phyloP scores from a whole-genome alignment of 2,113 vertebrate species.

The Notothenia rossii region DNA sequence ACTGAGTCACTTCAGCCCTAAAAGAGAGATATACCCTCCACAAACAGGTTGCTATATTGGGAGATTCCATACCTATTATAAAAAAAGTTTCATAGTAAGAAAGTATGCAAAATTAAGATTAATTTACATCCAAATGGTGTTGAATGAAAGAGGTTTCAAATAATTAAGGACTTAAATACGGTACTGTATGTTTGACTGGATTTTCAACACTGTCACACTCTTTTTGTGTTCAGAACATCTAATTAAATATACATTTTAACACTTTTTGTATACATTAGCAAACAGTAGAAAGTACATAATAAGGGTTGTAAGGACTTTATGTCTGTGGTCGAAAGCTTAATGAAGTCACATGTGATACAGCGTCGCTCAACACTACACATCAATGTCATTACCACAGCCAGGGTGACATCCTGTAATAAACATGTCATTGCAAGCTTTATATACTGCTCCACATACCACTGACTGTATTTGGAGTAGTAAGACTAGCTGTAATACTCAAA shows the following conservation, averaged over 20 bases:
- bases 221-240: background rate
- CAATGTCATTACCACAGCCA: constrained; percentile 21
- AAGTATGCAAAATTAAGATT: background rate
- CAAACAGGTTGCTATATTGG: background rate
- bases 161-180: background rate
- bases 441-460: constrained; percentile 13
- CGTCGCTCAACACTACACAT: background rate
- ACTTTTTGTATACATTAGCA: background rate
- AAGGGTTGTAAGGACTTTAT: background rate
- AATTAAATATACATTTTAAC: background rate
- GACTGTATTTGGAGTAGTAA: constrained; percentile 15
- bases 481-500: background rate
- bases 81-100: background rate
- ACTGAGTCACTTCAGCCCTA: no score
- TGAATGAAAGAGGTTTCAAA: background rate
- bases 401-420: constrained; percentile 42
- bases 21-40: no score
- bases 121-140: background rate
- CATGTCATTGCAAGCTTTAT: constrained; percentile 35
- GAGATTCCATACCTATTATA: no score
- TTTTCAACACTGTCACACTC: background rate
- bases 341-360: background rate
- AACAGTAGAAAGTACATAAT: background rate
- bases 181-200: background rate
- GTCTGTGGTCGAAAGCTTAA: background rate